A percentile compares a stretch with the other conserved stretches of the same genome.
Evolutionary conservation across 1,140 invertebrate species (phyloP).

Genomic region (Trialeurodes vaporariorum): DNA sequence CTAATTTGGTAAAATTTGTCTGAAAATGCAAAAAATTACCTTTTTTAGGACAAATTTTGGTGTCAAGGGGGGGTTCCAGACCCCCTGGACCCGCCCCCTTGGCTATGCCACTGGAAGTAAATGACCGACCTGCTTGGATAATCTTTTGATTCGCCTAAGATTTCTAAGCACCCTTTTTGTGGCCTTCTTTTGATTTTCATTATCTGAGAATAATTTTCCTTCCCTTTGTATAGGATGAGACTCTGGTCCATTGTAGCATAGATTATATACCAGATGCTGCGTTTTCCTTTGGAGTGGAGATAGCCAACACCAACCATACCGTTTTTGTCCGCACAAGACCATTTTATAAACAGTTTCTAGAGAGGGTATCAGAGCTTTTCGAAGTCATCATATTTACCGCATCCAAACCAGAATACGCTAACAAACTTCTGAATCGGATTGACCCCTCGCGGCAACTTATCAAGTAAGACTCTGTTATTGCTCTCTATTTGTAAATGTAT

Average conservation of each 20-base stretch:
- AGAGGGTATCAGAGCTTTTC: constrained; percentile 76
- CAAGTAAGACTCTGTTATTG: constrained; percentile 46
- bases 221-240: too few species aligned
- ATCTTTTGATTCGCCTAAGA: too few species aligned
- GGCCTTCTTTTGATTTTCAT: too few species aligned
- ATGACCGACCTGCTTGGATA: too few species aligned
- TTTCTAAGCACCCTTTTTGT: too few species aligned
- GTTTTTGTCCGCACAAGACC: constrained; percentile 62
- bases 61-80: too few species aligned
- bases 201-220: too few species aligned
- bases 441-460: constrained; percentile 83
- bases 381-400: constrained; percentile 96
- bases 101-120: too few species aligned
- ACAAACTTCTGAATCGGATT: constrained; percentile 84
- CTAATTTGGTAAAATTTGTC: too few species aligned
- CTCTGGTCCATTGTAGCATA: constrained; percentile 88
- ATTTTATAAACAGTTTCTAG: constrained; percentile 82
- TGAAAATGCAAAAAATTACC: too few species aligned
- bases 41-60: too few species aligned
- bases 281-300: constrained; percentile 87
- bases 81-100: too few species aligned
- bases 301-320: constrained; percentile 75
- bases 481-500: not conserved
- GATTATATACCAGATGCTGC: constrained; percentile 84
- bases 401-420: constrained; percentile 89